These are phyloP conservation scores for Bellardia bayeri DNA, from an alignment of 2,888 invertebrate genomes.

Conservation along the genomic window DNA sequence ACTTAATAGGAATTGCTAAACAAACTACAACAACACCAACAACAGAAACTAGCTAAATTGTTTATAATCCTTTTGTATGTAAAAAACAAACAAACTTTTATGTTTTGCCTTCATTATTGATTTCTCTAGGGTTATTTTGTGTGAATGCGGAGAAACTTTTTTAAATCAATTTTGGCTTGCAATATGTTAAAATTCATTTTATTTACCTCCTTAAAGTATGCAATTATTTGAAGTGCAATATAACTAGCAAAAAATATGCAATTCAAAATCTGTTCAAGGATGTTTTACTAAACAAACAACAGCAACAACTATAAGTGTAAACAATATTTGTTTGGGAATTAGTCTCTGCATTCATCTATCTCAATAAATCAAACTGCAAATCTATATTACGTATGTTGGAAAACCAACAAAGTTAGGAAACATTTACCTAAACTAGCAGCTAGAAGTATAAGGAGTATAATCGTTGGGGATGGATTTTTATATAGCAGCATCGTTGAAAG, in stretches of 20 bases:
- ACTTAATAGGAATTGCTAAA: slow-evolving; percentile 3
- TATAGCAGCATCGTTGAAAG: no score
- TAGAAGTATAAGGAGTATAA: slow-evolving; percentile 6
- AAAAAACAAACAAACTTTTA: background rate
- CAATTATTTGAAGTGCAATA: slow-evolving; percentile 57
- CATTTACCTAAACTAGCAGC: background rate
- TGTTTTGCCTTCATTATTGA: slow-evolving; percentile 19
- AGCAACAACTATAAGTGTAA: background rate
- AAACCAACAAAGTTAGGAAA: background rate
- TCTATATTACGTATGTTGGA: no score
- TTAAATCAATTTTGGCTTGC: slow-evolving; percentile 7
- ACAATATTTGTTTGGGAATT: background rate
- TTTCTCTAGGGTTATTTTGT: slow-evolving; percentile 25
- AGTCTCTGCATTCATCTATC: background rate
- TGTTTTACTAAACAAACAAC: slow-evolving; percentile 16
- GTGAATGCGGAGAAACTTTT: background rate
- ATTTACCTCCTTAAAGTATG: slow-evolving; percentile 41
- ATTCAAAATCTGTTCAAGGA: slow-evolving; percentile 34
- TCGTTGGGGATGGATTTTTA: no score
- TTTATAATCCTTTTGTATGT: background rate
- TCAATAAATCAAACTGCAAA: slow-evolving; percentile 9
- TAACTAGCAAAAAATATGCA: background rate
- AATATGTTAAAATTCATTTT: slow-evolving; percentile 5
- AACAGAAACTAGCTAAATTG: background rate
- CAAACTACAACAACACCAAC: background rate